A percentile compares a stretch with the other conserved stretches of the same genome.
Evolutionary conservation across 2,888 invertebrate genomes (phyloP).

Genomic region (Dugesia japonica): DNA sequence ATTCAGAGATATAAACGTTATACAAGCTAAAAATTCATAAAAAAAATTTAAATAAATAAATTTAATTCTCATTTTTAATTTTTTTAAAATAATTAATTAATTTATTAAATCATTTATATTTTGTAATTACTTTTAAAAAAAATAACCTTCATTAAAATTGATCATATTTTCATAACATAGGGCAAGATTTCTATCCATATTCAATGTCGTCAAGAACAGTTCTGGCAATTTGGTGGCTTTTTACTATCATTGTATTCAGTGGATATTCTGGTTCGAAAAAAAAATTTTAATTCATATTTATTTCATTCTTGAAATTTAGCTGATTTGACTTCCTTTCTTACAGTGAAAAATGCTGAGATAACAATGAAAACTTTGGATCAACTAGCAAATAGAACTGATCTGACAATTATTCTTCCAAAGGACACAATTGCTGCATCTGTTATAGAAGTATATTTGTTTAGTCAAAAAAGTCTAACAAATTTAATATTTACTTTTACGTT

Average conservation of each 20-base stretch:
- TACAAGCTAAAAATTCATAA: no score
- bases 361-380: background rate
- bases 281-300: background rate
- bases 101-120: no score
- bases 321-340: background rate
- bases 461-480: no score
- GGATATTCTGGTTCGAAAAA: background rate
- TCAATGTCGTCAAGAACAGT: background rate
- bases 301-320: background rate
- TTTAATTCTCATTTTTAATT: no score
- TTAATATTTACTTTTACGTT: no score
- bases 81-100: no score
- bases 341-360: background rate
- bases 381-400: background rate
- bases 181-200: background rate
- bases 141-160: no score
- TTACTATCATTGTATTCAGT: background rate
- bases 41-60: no score
- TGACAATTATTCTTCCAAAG: background rate
- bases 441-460: background rate
- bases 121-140: no score
- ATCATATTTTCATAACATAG: no score
- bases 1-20: no score
- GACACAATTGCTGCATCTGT: background rate
- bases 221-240: background rate